phyloP scores from a whole-genome alignment of 2,888 invertebrate genomes.

The Tryphoninae sp. region DNA sequence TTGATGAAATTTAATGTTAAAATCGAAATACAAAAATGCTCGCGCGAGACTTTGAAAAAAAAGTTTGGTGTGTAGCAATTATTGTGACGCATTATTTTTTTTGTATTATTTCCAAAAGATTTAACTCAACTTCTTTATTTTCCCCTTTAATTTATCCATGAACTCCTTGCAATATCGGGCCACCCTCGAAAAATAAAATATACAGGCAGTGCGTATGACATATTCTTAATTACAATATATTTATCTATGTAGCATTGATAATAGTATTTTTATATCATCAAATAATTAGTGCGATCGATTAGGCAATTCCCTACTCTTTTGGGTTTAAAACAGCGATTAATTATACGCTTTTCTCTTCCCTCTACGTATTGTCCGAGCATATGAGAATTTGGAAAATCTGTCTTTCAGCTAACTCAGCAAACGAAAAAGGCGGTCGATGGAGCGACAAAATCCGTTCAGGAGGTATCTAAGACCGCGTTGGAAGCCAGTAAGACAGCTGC shows the following conservation, averaged over 20 bases:
- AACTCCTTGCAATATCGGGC: constrained; percentile 52
- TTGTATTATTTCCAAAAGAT: background rate
- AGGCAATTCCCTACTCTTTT: constrained; percentile 21
- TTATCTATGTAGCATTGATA: constrained; percentile 24
- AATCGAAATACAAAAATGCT: constrained; percentile 29
- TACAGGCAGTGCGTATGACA: constrained; percentile 59
- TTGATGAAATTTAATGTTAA: constrained; percentile 13
- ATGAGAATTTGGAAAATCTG: constrained; percentile 2
- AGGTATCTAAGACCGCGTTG: constrained; percentile 91
- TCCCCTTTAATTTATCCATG: constrained; percentile 35
- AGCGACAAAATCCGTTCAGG: constrained; percentile 90
- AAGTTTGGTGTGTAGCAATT: background rate
- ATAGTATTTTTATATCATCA: constrained; percentile 1
- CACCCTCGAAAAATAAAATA: constrained; percentile 48
- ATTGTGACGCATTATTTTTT: constrained; percentile 20
- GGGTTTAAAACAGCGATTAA: constrained; percentile 5
- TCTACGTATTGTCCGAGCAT: background rate
- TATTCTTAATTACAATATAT: constrained; percentile 19
- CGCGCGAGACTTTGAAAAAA: constrained; percentile 1
- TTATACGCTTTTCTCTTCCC: background rate
- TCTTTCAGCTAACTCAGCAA: constrained; percentile 88
- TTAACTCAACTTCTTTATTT: constrained; percentile 27
- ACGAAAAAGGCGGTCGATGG: constrained; percentile 94
- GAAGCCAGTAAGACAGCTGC: constrained; percentile 95
- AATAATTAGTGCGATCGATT: background rate